Evolutionary conservation across 2,888 invertebrate species (phyloP), one percentile per base, ranked within the genome.

Genomic region (Stenolophus ochropezus): DNA sequence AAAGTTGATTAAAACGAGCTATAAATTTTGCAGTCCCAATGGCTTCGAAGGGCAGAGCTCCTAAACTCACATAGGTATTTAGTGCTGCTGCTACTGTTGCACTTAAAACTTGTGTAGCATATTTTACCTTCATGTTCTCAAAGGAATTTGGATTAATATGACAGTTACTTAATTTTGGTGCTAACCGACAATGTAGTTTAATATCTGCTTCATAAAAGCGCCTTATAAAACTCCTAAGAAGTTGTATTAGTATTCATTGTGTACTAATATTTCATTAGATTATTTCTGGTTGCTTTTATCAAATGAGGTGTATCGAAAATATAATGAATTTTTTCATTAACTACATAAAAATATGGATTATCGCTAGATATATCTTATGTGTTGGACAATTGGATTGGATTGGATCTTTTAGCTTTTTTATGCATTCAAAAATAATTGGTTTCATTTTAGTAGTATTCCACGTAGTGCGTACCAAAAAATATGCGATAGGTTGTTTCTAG

Each of bases 41-140:
- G 3, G 85, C 84, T 49, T 56, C 74, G 25, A 53, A 3, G n/a
- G 83, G 82, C 71, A 85, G 65, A 23, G 69, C 82, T 42, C 79
- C 82, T 65, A 85, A 82, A 42, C 47, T 74, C 8, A 84, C 47
- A 65, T 84, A 83, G 4, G 82, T 83, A 56, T 82, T 82, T 73
- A 86, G 58, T 8, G 77, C 84, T 47, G 83, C 75, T 33, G 85
- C 83, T 16, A 85, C 84, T 20, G 84, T 83, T 16, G 53, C 47
- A 80, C 85, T 85, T 0, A 85, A 81, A 27, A 84, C 47, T 82
- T 85, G 85, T 2, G 77, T 74, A 16, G 84, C 85, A 51, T 81
- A 80, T 20, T 84, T 84, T 6, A 85, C 85, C 21, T 83, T 83
- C 83, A 84, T 84, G 53, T 83, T 85, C 65, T 85, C 82, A 79